phyloP scores from a whole-genome alignment of 2,888 invertebrate genomes.

The Capitulum mitella region DNA sequence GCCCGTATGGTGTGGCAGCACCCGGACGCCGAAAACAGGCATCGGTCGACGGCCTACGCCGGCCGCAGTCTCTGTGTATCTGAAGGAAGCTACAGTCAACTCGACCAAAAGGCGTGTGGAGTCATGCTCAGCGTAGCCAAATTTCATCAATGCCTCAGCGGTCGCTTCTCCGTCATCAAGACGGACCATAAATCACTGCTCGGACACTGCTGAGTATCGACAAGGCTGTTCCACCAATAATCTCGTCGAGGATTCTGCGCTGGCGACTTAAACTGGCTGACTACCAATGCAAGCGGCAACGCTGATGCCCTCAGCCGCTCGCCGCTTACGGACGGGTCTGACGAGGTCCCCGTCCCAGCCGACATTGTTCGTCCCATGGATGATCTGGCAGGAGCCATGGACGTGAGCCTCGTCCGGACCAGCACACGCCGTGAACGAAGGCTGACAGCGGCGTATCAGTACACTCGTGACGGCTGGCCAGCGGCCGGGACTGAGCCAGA shows the following conservation, averaged over 20 bases:
- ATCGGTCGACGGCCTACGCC: background rate
- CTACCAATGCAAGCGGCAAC: too few species aligned
- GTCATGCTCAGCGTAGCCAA: background rate
- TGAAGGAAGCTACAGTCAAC: background rate
- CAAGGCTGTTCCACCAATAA: background rate
- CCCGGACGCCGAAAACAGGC: background rate
- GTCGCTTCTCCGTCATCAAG: background rate
- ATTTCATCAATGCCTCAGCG: background rate
- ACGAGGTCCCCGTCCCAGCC: background rate
- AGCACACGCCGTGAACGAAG: too few species aligned
- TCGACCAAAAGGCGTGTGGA: background rate
- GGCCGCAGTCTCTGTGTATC: background rate
- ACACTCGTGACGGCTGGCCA: too few species aligned
- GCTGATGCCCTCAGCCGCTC: background rate
- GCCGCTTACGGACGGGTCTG: background rate
- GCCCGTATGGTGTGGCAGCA: too few species aligned
- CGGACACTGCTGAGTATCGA: background rate
- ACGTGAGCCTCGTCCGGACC: too few species aligned
- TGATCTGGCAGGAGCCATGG: too few species aligned
- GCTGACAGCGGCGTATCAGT: too few species aligned
- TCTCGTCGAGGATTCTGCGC: too few species aligned
- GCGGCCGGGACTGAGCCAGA: too few species aligned
- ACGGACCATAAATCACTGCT: too few species aligned
- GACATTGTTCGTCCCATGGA: background rate
- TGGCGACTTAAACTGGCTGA: too few species aligned